phyloP scores from a whole-genome alignment of 1,140 invertebrate genomes.

The Diachasma alloeum region DNA sequence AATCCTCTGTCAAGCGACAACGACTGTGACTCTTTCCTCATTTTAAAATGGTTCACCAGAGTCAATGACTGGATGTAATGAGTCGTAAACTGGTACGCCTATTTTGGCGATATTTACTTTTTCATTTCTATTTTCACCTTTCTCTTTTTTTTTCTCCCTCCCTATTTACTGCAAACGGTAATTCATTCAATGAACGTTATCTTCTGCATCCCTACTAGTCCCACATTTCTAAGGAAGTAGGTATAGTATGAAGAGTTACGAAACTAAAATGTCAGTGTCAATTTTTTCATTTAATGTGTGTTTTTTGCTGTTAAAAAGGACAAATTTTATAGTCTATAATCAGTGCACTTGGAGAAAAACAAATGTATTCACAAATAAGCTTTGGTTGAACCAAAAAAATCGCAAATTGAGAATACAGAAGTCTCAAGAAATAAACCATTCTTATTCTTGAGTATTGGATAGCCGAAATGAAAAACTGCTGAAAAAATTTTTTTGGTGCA shows the following conservation, averaged over 20 bases:
- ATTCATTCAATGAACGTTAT: conserved; percentile 19
- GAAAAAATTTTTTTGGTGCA: no score
- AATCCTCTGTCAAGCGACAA: background rate
- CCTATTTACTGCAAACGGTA: background rate
- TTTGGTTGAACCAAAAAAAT: no score
- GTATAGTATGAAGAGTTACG: conserved; percentile 22
- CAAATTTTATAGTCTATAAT: background rate
- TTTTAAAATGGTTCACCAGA: background rate
- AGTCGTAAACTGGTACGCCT: background rate
- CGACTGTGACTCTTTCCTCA: background rate
- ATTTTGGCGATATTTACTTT: background rate
- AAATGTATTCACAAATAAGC: no score
- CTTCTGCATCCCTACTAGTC: conserved; percentile 19
- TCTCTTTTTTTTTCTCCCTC: background rate
- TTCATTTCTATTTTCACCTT: background rate
- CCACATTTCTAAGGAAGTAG: conserved; percentile 26
- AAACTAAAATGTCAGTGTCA: conserved; percentile 19
- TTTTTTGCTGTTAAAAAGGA: background rate
- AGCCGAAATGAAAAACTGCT: no score
- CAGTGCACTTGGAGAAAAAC: no score
- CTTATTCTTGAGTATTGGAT: no score
- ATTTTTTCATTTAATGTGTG: background rate
- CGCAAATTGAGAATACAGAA: no score
- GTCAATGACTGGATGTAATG: background rate
- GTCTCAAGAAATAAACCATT: no score